A percentile compares a stretch with the other conserved stretches of the same genome.
Conservation (phyloP, 1,140 invertebrate genomes). For the honey bee (Apis mellifera) region DNA sequence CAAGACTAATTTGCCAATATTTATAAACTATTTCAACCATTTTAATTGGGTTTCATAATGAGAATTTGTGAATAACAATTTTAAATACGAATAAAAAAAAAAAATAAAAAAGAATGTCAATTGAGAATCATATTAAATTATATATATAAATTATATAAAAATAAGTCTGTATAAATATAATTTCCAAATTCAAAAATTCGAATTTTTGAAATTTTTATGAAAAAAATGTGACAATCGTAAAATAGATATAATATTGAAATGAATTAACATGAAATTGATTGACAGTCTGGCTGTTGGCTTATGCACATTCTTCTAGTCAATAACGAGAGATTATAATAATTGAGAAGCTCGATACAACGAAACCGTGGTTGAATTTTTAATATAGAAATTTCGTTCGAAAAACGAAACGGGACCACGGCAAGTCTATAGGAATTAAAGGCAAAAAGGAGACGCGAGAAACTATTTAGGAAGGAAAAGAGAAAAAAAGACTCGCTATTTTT, state of each 20-base stretch:
- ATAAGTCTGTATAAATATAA: too few species aligned
- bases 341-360: slow-evolving; percentile 58
- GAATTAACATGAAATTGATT: background rate
- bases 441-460: background rate
- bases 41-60: background rate
- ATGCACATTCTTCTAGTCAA: slow-evolving; percentile 50
- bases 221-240: too few species aligned
- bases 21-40: too few species aligned
- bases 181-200: background rate
- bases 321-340: slow-evolving; percentile 26
- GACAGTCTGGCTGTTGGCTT: background rate
- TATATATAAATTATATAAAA: too few species aligned
- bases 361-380: slow-evolving; percentile 34
- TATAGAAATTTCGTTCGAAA: slow-evolving; percentile 14
- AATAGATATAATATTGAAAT: too few species aligned
- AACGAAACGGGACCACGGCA: slow-evolving; percentile 62
- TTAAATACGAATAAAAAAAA: too few species aligned
- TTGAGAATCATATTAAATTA: too few species aligned
- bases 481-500: slow-evolving; percentile 40
- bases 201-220: background rate
- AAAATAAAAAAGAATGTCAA: too few species aligned
- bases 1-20: background rate
- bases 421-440: slow-evolving; percentile 14
- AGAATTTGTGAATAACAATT: too few species aligned
- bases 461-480: slow-evolving; percentile 2